Base-by-base conservation (phyloP, 2,797 vertebrate species). In the Sebastolobus altivelis region DNA sequence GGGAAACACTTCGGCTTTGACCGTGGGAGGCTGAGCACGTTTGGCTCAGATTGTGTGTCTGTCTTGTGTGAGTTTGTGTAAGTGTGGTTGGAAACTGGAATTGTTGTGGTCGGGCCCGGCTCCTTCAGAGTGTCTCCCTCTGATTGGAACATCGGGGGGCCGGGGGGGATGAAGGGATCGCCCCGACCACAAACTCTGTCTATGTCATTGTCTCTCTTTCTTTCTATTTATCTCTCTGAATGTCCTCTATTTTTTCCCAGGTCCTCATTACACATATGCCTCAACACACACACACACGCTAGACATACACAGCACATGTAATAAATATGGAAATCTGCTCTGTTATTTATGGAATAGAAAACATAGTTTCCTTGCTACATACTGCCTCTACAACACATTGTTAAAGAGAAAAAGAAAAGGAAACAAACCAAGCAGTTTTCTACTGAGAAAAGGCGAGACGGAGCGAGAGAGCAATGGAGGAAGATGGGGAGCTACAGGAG, bases 21-120 rank as follows among this genome's bases (percentile, higher is more conserved):
- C 56, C 61, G 58, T 43, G 70, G 65, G 83, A 37, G 67, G 56
- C 40, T 56, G 58, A 71, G 65, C 54, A 71, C 27, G 38, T 80
- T 84, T 74, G 68, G 82, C 78, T 89, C 20, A 2, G 66, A 73
- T 68, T 83, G 75, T 76, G 76, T 65, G 80, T 84, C 72, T 78
- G 85, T 79, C 7, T 66, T 66, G 25, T 60, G 49, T 74, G 65
- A 56, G 69, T 72, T 43, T 75, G 67, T 84, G 55, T 78, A 49
- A 73, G 86, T 73, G 80, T 79, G 88, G 85, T 74, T 88, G 88
- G 93, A 93, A 91, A 90, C 89, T 82, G 56, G 80, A 90, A 93
- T 90, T 90, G 89, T 92, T 93, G 93, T 86, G 92, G 91, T 84
- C 63, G 74, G 65, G 76, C 69, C 62, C 79, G 75, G 84, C 78